Evolutionary conservation across 1,140 invertebrate species (phyloP).

Genomic region (Helicorthomorpha holstii): DNA sequence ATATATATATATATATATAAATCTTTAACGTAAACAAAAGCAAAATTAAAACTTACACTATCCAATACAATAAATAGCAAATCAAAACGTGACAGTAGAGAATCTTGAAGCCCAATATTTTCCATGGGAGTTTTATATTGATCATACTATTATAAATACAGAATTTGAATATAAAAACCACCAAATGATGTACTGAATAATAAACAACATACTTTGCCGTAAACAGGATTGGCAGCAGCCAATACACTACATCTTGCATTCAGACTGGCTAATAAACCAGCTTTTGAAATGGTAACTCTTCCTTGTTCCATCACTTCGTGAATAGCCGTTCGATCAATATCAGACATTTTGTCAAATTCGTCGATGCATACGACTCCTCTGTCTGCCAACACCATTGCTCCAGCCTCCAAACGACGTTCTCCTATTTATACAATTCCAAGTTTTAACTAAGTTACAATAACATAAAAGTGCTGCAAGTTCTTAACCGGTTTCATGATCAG

Average conservation of each 20-base stretch:
- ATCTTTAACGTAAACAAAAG: neutral
- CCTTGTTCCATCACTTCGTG: conserved; percentile 97
- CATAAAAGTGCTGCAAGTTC: too few relatives aligned
- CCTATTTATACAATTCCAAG: neutral
- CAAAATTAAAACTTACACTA: conserved; percentile 28
- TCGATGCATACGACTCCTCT: conserved; percentile 97
- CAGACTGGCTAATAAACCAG: conserved; percentile 92
- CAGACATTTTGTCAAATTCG: conserved; percentile 99
- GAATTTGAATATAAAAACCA: neutral
- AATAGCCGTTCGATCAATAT: conserved; percentile 95
- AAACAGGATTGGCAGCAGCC: conserved; percentile 99
- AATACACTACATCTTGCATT: conserved; percentile 96
- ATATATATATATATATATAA: neutral
- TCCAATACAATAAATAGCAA: conserved; percentile 95
- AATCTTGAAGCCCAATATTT: conserved; percentile 97
- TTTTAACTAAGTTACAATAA: too few relatives aligned
- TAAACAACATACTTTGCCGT: conserved; percentile 59
- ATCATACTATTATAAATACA: conserved; percentile 54
- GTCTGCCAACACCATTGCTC: conserved; percentile 98
- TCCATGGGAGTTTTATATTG: conserved; percentile 99
- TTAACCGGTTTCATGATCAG: conserved; percentile 84
- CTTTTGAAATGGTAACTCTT: conserved; percentile 94
- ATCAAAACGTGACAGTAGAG: conserved; percentile 95
- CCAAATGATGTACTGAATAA: conserved; percentile 18
- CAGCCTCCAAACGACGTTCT: conserved; percentile 48